phyloP scores from a whole-genome alignment of 2,888 invertebrate genomes.

The Myopa tessellatipennis region DNA sequence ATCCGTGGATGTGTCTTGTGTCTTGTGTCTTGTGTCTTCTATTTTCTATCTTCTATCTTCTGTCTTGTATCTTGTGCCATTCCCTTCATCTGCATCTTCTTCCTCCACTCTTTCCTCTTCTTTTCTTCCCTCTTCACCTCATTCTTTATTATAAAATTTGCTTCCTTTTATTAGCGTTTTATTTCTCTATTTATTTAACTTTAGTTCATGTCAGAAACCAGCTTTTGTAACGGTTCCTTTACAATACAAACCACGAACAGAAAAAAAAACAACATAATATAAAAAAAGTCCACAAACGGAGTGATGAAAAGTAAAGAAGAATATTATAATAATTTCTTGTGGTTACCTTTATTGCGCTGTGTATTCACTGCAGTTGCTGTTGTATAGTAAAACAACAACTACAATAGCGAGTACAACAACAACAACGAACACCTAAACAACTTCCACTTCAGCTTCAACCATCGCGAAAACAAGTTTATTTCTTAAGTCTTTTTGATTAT shows the following conservation, averaged over 20 bases:
- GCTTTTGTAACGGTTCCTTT: background rate
- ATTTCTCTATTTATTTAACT: background rate
- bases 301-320: background rate
- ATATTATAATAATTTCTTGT: conserved; percentile 6
- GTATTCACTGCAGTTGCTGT: background rate
- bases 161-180: background rate
- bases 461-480: conserved; percentile 34
- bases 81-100: background rate
- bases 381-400: conserved; percentile 24
- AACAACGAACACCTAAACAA: background rate
- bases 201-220: background rate
- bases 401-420: background rate
- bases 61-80: background rate
- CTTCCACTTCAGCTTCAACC: conserved; percentile 22
- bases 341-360: background rate
- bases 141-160: background rate
- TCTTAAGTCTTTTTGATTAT: conserved; percentile 37
- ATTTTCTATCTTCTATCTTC: background rate
- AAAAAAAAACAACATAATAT: background rate
- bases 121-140: background rate
- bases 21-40: background rate
- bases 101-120: background rate
- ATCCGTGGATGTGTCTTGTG: background rate
- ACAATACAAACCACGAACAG: background rate
- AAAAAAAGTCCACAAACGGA: background rate